Conservation (phyloP, 2,113 vertebrate genomes). For the Sapajus apella region DNA sequence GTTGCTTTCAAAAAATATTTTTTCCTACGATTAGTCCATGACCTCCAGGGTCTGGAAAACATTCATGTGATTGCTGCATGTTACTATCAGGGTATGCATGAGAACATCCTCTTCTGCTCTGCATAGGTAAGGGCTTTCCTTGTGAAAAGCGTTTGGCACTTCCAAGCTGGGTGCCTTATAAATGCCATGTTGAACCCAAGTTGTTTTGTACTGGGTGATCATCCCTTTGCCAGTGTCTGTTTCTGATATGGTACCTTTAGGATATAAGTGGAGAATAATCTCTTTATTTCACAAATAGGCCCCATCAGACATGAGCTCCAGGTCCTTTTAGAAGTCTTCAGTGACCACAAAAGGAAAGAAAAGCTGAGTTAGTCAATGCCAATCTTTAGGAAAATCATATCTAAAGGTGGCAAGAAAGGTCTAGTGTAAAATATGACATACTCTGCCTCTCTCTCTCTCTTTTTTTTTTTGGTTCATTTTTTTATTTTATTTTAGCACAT, state of each 20-base stretch:
- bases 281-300: slow-evolving; percentile 25
- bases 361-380: background rate
- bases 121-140: background rate
- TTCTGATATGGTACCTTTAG: background rate
- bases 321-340: background rate
- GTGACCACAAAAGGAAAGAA: background rate
- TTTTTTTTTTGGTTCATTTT: background rate
- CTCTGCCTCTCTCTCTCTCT: background rate
- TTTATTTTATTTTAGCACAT: background rate
- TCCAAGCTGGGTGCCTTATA: background rate
- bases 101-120: background rate
- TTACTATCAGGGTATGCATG: background rate
- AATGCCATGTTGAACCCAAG: background rate
- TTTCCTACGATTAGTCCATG: background rate
- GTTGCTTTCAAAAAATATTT: slow-evolving; percentile 10
- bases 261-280: background rate
- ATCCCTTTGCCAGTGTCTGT: background rate
- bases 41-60: background rate
- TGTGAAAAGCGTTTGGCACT: background rate
- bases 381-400: background rate
- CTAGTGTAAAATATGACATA: background rate
- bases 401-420: background rate
- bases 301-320: background rate
- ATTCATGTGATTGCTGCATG: background rate
- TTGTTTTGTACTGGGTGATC: background rate